Percentiles rank a stretch among this genome's conserved stretches.
Conservation (phyloP, 2,888 invertebrate species). For the Erpobdella octoculata region DNA sequence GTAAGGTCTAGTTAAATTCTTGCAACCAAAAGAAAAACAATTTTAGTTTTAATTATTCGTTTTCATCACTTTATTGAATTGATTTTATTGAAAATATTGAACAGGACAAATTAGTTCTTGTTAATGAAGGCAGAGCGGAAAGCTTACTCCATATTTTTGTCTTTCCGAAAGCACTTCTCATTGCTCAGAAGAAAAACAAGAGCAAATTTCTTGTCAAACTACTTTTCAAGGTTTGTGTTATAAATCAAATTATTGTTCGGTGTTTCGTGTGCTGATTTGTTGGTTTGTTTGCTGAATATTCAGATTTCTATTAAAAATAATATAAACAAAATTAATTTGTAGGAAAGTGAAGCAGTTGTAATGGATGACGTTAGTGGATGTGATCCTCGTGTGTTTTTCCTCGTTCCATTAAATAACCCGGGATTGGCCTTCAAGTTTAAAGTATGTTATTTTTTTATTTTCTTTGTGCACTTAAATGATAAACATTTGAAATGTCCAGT, state of each 20-base stretch:
- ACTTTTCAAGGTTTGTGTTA: slow-evolving; percentile 6
- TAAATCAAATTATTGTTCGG: too few species aligned
- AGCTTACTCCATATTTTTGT: not conserved
- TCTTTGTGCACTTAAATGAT: not conserved
- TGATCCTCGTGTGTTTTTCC: not conserved
- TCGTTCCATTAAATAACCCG: not conserved
- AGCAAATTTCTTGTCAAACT: slow-evolving; percentile 6
- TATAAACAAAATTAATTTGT: not conserved
- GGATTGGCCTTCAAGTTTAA: not conserved
- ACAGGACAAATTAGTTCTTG: not conserved
- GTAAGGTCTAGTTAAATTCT: too few species aligned
- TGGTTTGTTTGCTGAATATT: too few species aligned
- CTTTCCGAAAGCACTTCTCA: not conserved
- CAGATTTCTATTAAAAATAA: not conserved
- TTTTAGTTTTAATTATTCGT: too few species aligned
- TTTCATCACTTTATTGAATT: too few species aligned
- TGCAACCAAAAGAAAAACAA: too few species aligned
- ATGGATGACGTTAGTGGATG: not conserved
- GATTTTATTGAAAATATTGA: too few species aligned
- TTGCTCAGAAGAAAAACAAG: slow-evolving; percentile 6
- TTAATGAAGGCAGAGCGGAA: not conserved
- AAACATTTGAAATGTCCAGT: too few species aligned
- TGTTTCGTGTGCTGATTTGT: too few species aligned
- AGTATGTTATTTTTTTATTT: not conserved
- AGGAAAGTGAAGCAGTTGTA: not conserved